Percentiles rank a stretch among this genome's conserved stretches.
Evolutionary conservation across 2,797 vertebrate genomes (phyloP).

Genomic region (Nyctibius grandis): DNA sequence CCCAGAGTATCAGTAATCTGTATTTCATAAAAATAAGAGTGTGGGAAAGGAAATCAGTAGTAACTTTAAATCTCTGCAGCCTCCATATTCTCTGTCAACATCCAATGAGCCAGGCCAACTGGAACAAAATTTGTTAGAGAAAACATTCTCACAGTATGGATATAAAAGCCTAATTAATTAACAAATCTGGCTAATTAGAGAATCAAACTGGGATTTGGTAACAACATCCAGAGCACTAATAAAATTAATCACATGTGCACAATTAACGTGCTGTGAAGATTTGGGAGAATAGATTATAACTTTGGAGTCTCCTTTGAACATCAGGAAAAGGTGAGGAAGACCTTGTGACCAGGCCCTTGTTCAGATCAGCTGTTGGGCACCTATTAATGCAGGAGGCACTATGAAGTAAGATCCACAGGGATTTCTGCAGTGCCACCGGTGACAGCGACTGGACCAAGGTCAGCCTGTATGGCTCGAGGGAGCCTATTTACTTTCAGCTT

Average conservation of each 20-base stretch:
- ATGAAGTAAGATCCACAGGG: background rate
- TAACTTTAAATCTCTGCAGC: background rate
- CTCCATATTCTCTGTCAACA: background rate
- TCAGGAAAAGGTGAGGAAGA: background rate
- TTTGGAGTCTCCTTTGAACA: background rate
- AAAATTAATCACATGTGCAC: background rate
- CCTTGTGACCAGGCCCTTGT: rapidly evolving
- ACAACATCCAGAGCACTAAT: background rate
- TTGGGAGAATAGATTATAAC: background rate
- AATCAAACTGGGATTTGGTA: background rate
- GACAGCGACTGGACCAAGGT: background rate
- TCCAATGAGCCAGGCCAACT: background rate
- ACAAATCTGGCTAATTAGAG: background rate
- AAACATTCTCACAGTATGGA: background rate
- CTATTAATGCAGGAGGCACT: background rate
- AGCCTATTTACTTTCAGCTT: background rate
- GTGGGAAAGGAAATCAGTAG: background rate
- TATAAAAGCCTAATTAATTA: constrained; percentile 18
- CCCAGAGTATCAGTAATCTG: background rate
- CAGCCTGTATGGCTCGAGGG: background rate
- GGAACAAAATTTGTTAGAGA: background rate
- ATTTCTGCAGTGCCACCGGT: background rate
- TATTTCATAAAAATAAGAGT: background rate
- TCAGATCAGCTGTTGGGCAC: background rate
- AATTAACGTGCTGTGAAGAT: background rate